Evolutionary conservation across 2,888 invertebrate genomes (phyloP).

Genomic region (Parnassius smintheus): DNA sequence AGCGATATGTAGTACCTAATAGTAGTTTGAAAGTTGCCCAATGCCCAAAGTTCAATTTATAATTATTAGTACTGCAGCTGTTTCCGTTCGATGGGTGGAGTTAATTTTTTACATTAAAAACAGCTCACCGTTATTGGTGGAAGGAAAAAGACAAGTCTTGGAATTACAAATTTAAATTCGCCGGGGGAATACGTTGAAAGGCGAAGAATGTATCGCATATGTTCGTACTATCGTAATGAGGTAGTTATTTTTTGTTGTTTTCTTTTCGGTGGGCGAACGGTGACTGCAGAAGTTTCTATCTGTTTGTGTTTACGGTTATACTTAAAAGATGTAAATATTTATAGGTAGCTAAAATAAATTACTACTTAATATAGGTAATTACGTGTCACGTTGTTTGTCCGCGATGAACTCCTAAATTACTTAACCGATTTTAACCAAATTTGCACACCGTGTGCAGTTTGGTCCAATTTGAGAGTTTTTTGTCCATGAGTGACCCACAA

Average conservation of each 20-base stretch:
- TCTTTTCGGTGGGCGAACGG: background rate
- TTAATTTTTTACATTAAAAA: slow-evolving; percentile 60
- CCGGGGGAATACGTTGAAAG: slow-evolving; percentile 68
- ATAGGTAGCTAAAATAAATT: no score
- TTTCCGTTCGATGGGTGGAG: slow-evolving; percentile 73
- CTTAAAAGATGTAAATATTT: no score
- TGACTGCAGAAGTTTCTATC: background rate
- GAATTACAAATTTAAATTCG: slow-evolving; percentile 79
- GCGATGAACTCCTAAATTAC: no score
- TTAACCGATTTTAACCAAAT: no score
- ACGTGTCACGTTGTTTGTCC: no score
- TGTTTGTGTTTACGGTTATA: no score
- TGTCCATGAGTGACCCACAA: no score
- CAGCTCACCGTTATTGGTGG: slow-evolving; percentile 68
- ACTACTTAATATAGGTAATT: no score
- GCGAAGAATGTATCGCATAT: slow-evolving; percentile 72
- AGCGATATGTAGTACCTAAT: slow-evolving; percentile 21
- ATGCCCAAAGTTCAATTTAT: slow-evolving; percentile 68
- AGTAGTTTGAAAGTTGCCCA: slow-evolving; percentile 45
- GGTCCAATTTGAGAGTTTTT: no score
- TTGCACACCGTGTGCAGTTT: no score
- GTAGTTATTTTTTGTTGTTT: slow-evolving; percentile 37
- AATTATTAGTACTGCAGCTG: slow-evolving; percentile 77
- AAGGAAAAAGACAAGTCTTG: slow-evolving; percentile 51
- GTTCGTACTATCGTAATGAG: slow-evolving; percentile 54